phyloP scores from a whole-genome alignment of 2,888 invertebrate species.

The Thera britannica region DNA sequence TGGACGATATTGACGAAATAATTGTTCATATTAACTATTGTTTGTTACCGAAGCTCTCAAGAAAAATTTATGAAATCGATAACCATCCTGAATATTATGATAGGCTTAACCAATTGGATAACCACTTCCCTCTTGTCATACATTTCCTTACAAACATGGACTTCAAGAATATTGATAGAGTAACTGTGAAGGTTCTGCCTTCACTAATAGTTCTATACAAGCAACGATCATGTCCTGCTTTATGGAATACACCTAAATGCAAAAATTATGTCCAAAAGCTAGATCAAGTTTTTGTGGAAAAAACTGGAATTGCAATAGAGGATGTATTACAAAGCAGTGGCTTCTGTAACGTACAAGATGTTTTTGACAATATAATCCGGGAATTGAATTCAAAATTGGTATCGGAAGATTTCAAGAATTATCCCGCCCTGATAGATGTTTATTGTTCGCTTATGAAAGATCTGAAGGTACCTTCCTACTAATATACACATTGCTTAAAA shows the following conservation, averaged over 20 bases:
- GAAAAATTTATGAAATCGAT: conserved; percentile 60
- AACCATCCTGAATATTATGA: conserved; percentile 60
- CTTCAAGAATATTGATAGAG: conserved; percentile 45
- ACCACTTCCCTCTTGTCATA: conserved; percentile 51
- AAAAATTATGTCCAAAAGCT: conserved; percentile 54
- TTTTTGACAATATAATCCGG: conserved; percentile 66
- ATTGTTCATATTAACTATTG: conserved; percentile 53
- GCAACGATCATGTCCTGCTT: conserved; percentile 57
- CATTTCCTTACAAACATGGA: conserved; percentile 53
- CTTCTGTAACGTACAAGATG: conserved; percentile 56
- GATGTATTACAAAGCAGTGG: conserved; percentile 50
- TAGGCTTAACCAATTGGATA: conserved; percentile 54
- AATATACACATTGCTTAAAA: not conserved
- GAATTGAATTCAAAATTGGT: conserved; percentile 65
- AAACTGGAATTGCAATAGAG: conserved; percentile 53
- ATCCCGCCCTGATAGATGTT: conserved; percentile 68
- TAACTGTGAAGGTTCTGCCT: conserved; percentile 51
- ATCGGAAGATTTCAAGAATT: conserved; percentile 62
- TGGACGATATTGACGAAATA: conserved; percentile 39
- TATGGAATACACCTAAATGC: conserved; percentile 59
- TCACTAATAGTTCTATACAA: conserved; percentile 60
- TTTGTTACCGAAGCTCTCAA: conserved; percentile 60
- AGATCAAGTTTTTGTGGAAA: conserved; percentile 54
- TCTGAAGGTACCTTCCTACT: conserved; percentile 52
- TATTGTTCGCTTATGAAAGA: conserved; percentile 60